Evolutionary conservation across 2,888 invertebrate genomes (phyloP).

Genomic region (Alitta virens): DNA sequence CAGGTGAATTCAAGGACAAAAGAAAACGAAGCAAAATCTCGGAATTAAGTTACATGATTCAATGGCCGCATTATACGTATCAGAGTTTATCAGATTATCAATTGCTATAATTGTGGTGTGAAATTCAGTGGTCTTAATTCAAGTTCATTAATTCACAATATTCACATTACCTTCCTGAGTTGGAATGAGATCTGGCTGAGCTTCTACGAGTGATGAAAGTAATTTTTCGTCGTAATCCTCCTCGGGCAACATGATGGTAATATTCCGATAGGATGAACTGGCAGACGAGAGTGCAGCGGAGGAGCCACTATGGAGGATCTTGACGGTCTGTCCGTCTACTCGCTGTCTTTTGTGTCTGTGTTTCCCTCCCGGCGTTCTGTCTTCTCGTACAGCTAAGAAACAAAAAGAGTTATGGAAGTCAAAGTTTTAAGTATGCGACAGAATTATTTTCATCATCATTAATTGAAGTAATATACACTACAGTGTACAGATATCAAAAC

Average conservation of each 20-base stretch:
- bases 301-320: neutral
- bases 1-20: too few relatives aligned
- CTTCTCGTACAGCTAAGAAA: conserved; percentile 53
- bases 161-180: conserved; percentile 31
- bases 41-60: too few relatives aligned
- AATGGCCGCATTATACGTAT: too few relatives aligned
- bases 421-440: too few relatives aligned
- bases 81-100: too few relatives aligned
- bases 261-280: neutral
- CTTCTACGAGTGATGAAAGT: conserved; percentile 34
- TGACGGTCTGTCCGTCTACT: conserved; percentile 26
- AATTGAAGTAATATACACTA: too few relatives aligned
- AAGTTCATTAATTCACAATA: too few relatives aligned
- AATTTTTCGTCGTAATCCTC: conserved; percentile 22
- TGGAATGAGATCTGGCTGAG: conserved; percentile 42
- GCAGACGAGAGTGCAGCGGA: neutral
- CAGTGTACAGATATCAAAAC: too few relatives aligned
- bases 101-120: too few relatives aligned
- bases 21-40: too few relatives aligned
- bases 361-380: conserved; percentile 55
- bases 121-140: too few relatives aligned
- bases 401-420: neutral
- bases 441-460: too few relatives aligned
- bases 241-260: conserved; percentile 4
- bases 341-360: conserved; percentile 47